phyloP scores from a whole-genome alignment of 2,113 vertebrate genomes.

The Emydocephalus ijimae region DNA sequence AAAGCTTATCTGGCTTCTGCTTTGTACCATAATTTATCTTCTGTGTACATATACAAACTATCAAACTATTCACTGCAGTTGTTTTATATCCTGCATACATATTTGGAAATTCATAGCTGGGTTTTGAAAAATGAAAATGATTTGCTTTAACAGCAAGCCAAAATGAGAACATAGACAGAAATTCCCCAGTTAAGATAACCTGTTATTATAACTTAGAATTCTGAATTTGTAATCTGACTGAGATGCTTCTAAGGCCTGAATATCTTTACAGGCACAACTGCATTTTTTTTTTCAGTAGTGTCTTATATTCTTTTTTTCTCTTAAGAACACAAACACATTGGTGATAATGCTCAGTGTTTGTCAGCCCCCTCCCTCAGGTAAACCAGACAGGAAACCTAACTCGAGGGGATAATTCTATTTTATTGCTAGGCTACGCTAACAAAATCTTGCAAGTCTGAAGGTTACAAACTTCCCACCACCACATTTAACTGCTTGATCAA shows the following conservation, averaged over 20 bases:
- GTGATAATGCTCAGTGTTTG: not conserved
- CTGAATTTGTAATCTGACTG: not conserved
- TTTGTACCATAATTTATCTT: not conserved
- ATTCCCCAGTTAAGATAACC: not conserved
- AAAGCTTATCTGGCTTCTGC: not conserved
- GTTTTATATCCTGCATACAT: not conserved
- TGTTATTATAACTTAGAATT: not conserved
- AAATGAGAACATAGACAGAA: not conserved
- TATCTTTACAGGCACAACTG: not conserved
- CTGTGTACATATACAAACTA: not conserved
- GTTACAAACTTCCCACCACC: no score
- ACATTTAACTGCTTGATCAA: not conserved
- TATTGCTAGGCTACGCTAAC: no score
- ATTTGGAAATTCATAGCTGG: not conserved
- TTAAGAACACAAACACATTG: not conserved
- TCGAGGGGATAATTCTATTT: no score
- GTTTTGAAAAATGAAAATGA: not conserved
- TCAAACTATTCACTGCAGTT: not conserved
- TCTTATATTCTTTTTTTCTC: not conserved
- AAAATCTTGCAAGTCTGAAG: no score
- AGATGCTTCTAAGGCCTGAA: not conserved
- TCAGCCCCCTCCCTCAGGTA: not conserved
- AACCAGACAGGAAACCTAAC: not conserved
- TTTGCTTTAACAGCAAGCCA: not conserved
- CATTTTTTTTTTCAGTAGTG: not conserved